Conservation (phyloP, 2,888 invertebrate species). For the Microctonus brassicae region DNA sequence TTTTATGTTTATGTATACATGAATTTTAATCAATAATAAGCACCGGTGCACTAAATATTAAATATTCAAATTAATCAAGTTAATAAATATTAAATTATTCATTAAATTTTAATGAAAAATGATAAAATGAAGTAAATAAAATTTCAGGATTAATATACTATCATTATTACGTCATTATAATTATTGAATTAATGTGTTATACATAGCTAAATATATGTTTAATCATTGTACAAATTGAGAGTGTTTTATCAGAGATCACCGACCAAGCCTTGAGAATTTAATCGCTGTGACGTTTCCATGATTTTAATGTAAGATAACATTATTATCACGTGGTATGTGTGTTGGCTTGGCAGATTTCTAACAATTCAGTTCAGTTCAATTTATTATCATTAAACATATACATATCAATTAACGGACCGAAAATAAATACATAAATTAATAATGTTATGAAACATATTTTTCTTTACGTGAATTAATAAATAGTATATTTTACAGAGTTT, state of each 20-base stretch:
- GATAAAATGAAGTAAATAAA: neutral
- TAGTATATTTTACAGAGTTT: neutral
- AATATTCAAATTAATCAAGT: neutral
- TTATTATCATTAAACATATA: neutral
- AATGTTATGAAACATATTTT: constrained; percentile 24
- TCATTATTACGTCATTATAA: neutral
- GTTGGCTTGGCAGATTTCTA: constrained; percentile 51
- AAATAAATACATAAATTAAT: constrained; percentile 24
- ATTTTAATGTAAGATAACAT: constrained; percentile 54
- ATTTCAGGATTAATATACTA: neutral
- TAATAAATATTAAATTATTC: neutral
- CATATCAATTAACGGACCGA: neutral
- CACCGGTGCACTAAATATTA: neutral
- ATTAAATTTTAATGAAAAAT: neutral
- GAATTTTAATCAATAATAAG: neutral
- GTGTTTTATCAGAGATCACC: constrained; percentile 49
- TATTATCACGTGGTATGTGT: constrained; percentile 52
- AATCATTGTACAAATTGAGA: constrained; percentile 37
- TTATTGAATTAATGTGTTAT: neutral
- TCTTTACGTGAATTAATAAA: too few species aligned
- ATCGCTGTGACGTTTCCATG: constrained; percentile 20
- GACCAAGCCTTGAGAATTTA: constrained; percentile 46
- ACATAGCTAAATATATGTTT: constrained; percentile 4
- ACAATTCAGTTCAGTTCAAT: constrained; percentile 31
- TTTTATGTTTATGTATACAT: constrained; percentile 22